A percentile compares a stretch with the other conserved stretches of the same genome.
Conservation (phyloP, 2,113 vertebrate genomes). For the Chaenogobius annularis region DNA sequence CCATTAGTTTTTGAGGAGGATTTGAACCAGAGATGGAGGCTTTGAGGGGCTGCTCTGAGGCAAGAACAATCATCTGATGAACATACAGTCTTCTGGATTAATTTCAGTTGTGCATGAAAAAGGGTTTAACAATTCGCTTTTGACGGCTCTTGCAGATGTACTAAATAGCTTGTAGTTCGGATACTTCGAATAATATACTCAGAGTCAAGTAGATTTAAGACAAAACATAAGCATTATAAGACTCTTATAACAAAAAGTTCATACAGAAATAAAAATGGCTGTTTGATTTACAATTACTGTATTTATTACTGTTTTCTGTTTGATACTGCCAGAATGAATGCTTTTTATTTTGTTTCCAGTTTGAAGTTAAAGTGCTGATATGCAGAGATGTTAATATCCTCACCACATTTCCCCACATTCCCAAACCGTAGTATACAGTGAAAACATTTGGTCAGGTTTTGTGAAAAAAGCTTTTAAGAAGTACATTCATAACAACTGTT, state of each 20-base stretch:
- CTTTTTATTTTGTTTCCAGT: background rate
- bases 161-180: background rate
- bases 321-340: background rate
- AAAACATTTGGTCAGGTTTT: background rate
- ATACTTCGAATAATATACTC: background rate
- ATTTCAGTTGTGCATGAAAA: background rate
- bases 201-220: background rate
- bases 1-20: slow-evolving; percentile 65
- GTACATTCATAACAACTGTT: slow-evolving; percentile 2
- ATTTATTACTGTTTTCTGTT: background rate
- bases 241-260: too few species aligned
- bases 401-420: background rate
- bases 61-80: background rate
- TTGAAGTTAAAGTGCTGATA: background rate
- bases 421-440: background rate
- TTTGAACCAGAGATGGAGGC: slow-evolving; percentile 18
- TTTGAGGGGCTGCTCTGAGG: slow-evolving; percentile 1
- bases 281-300: background rate
- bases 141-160: background rate
- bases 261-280: background rate
- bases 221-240: too few species aligned
- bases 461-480: slow-evolving; percentile 1
- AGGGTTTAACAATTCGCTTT: background rate
- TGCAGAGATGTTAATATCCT: background rate
- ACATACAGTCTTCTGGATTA: background rate